These are phyloP conservation scores for Mungos mungo DNA, from an alignment of 2,113 vertebrate species.

Conservation along the genomic window DNA sequence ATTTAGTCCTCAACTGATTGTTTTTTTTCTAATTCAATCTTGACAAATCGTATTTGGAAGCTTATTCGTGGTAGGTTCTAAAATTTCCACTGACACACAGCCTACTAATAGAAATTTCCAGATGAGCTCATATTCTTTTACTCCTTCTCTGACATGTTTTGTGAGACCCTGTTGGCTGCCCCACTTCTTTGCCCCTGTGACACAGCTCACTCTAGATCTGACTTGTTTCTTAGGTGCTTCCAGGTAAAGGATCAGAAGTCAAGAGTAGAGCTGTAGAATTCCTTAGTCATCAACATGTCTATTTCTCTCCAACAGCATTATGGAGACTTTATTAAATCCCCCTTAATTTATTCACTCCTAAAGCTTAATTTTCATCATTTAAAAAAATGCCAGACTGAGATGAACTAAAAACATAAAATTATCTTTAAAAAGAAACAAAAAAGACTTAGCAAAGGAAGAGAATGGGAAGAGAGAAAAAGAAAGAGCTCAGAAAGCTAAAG, in stretches of 20 bases:
- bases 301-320: not conserved
- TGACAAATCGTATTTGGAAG: not conserved
- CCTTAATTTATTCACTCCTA: not conserved
- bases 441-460: not conserved
- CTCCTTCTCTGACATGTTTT: not conserved
- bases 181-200: not conserved
- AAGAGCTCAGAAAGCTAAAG: not conserved
- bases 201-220: not conserved
- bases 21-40: slow-evolving; percentile 11
- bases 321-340: not conserved
- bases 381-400: not conserved
- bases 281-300: not conserved
- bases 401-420: not conserved
- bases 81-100: not conserved
- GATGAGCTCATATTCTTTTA: not conserved
- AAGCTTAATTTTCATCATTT: not conserved
- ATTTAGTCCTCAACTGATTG: not conserved
- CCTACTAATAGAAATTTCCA: not conserved
- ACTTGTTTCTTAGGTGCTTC: not conserved
- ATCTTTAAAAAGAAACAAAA: not conserved
- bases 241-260: not conserved
- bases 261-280: not conserved
- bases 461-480: not conserved
- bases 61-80: not conserved
- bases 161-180: not conserved